Evolutionary conservation across 1,140 invertebrate species (phyloP).

Genomic region (Leptoteleia sp.): DNA sequence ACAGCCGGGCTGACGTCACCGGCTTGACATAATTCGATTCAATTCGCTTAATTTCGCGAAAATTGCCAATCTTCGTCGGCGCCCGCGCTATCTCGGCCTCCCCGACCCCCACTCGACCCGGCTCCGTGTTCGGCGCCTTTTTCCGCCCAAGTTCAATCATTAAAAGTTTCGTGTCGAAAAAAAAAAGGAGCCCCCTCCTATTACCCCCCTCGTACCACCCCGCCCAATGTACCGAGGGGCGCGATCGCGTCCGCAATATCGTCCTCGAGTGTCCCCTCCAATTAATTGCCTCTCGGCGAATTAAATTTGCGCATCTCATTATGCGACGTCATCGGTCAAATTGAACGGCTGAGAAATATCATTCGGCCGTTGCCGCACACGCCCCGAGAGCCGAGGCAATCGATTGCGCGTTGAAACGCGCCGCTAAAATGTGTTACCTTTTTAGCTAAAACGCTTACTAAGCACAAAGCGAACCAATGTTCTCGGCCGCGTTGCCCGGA

Average conservation of each 20-base stretch:
- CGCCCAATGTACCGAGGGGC: conserved; percentile 22
- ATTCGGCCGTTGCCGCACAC: too few relatives aligned
- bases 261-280: conserved; percentile 16
- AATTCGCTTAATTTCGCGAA: conserved; percentile 79
- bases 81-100: conserved; percentile 62
- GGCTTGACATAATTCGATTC: conserved; percentile 79
- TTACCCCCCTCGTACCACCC: conserved; percentile 17
- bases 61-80: conserved; percentile 77
- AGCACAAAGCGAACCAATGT: too few relatives aligned
- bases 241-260: conserved; percentile 5
- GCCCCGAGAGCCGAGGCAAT: too few relatives aligned
- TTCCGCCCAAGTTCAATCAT: conserved; percentile 50
- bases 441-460: too few relatives aligned
- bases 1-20: conserved; percentile 75
- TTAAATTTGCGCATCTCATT: conserved; percentile 62
- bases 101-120: conserved; percentile 57
- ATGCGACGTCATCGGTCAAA: conserved; percentile 43
- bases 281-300: conserved; percentile 51
- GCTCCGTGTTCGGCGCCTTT: conserved; percentile 29
- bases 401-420: too few relatives aligned
- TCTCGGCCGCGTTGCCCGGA: too few relatives aligned
- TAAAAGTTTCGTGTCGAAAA: conserved; percentile 35
- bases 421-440: too few relatives aligned
- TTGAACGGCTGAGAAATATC: conserved; percentile 39
- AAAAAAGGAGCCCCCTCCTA: conserved; percentile 5